phyloP scores from a whole-genome alignment of 1,140 invertebrate genomes.

The Thaumetopoea pityocampa region DNA sequence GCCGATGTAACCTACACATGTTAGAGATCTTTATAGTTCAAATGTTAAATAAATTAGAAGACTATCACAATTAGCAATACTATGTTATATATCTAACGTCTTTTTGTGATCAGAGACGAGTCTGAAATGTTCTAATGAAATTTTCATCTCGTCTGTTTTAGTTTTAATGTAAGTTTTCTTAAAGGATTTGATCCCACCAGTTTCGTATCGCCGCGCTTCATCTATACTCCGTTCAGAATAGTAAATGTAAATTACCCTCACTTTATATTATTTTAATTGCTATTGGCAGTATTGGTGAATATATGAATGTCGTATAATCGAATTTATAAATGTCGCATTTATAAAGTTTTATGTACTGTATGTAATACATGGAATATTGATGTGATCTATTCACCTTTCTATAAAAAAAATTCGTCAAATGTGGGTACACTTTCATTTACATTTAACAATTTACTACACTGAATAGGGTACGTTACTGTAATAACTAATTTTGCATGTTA shows the following conservation, averaged over 20 bases:
- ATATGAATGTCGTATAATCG: too few relatives aligned
- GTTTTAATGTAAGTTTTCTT: constrained; percentile 73
- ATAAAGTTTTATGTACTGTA: too few relatives aligned
- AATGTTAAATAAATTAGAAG: constrained; percentile 69
- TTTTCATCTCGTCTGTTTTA: constrained; percentile 52
- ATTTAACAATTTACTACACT: too few relatives aligned
- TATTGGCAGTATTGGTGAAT: too few relatives aligned
- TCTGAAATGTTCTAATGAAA: constrained; percentile 60
- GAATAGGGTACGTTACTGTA: too few relatives aligned
- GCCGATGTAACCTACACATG: constrained; percentile 50
- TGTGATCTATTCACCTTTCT: too few relatives aligned
- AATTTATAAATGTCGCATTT: too few relatives aligned
- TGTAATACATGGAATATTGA: too few relatives aligned
- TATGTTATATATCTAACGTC: constrained; percentile 70
- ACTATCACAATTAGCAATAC: constrained; percentile 74
- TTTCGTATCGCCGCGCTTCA: constrained; percentile 64
- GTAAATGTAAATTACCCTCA: too few relatives aligned
- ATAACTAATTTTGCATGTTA: constrained; percentile 65
- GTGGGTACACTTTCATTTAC: too few relatives aligned
- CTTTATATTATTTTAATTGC: too few relatives aligned
- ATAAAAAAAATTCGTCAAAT: too few relatives aligned
- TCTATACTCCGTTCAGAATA: constrained; percentile 35
- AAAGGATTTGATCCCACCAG: constrained; percentile 77
- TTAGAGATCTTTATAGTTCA: constrained; percentile 53
- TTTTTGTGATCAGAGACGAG: constrained; percentile 63